Conservation (phyloP, 2,113 vertebrate species). For the Pithys albifrons region DNA sequence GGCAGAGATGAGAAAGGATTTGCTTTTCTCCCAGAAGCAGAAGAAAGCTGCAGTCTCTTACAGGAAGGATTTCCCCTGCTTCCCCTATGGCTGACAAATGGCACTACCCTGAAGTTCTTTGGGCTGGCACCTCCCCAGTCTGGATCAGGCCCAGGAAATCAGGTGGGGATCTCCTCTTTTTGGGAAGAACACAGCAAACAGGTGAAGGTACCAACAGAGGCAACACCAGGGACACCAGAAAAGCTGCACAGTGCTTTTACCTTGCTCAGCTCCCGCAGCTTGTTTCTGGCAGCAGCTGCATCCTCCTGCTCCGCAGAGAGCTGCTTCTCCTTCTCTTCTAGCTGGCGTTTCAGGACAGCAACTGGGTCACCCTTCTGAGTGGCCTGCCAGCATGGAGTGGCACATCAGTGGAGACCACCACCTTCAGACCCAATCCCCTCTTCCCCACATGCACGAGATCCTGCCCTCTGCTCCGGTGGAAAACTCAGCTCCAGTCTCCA, state of each 20-base stretch:
- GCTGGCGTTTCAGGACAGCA: constrained; percentile 85
- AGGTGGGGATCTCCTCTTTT: not conserved
- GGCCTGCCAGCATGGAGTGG: constrained; percentile 72
- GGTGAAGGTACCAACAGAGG: not conserved
- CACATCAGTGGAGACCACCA: not conserved
- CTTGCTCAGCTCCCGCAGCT: constrained; percentile 87
- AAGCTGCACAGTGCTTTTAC: constrained; percentile 12
- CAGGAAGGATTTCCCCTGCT: not conserved
- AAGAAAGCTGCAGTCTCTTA: not conserved
- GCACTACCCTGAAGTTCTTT: rapidly evolving
- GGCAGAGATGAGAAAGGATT: not conserved
- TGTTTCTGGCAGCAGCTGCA: constrained; percentile 78
- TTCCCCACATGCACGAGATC: rapidly evolving
- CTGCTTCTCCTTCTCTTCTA: constrained; percentile 92
- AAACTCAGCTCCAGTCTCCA: not conserved
- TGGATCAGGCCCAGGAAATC: not conserved
- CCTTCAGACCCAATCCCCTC: not conserved
- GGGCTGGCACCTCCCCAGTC: not conserved
- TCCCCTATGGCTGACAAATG: not conserved
- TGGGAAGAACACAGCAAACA: not conserved
- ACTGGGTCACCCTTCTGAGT: constrained; percentile 91
- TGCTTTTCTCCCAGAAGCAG: not conserved
- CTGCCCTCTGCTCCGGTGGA: not conserved
- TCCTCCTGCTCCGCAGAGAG: constrained; percentile 87
- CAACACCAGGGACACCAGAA: rapidly evolving